phyloP scores from a whole-genome alignment of 2,113 vertebrate genomes.

The Dipodomys merriami region DNA sequence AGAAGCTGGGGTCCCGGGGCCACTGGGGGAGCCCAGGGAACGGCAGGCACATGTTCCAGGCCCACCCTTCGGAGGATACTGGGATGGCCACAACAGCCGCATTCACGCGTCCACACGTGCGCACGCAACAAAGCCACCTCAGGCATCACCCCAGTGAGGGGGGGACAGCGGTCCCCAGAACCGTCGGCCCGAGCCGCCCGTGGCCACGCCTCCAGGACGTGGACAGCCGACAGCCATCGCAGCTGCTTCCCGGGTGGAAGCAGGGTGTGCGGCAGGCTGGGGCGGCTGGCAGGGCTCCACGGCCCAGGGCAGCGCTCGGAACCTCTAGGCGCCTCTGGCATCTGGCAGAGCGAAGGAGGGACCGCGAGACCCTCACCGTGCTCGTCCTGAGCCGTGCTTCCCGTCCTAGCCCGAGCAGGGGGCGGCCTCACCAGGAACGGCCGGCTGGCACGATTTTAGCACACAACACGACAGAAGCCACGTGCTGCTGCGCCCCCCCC shows the following conservation, averaged over 20 bases:
- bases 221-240: accelerated
- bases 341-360: no score
- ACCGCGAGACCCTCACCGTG: no score
- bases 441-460: accelerated
- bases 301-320: neutral
- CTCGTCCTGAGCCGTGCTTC: no score
- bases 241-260: accelerated
- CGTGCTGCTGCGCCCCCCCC: neutral
- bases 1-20: neutral
- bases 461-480: accelerated
- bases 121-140: neutral
- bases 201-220: neutral
- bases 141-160: accelerated
- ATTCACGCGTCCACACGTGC: neutral
- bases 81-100: accelerated
- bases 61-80: neutral
- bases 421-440: accelerated
- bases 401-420: accelerated
- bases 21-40: slow-evolving; percentile 57
- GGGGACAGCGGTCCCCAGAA: no score
- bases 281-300: neutral
- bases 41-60: neutral
- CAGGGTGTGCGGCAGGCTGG: neutral
- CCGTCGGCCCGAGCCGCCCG: no score
- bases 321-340: no score